Percentiles rank a stretch among this genome's conserved stretches.
Conservation (phyloP, 2,888 invertebrate genomes). For the Ennomos quercinarius region DNA sequence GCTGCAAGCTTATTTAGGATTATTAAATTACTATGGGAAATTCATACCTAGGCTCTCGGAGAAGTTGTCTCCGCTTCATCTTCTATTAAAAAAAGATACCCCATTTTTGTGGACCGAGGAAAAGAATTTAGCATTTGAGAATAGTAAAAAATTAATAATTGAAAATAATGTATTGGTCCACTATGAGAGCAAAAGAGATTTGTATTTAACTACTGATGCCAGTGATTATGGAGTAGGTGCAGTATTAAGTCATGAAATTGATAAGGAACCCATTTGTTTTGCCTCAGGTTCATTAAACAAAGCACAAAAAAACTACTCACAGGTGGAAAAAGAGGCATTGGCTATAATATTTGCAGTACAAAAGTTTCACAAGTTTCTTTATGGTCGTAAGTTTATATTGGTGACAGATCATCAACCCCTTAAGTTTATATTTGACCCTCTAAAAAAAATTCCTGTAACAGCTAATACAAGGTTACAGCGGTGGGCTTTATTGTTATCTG, state of each 20-base stretch:
- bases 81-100: background rate
- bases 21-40: constrained; percentile 1
- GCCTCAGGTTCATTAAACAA: constrained; percentile 16
- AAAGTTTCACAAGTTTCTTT: constrained; percentile 30
- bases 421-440: constrained; percentile 25
- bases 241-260: constrained; percentile 27
- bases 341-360: constrained; percentile 32
- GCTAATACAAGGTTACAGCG: constrained; percentile 12
- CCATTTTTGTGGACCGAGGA: background rate
- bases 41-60: background rate
- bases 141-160: background rate
- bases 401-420: constrained; percentile 30
- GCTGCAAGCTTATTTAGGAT: constrained; percentile 13
- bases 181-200: background rate
- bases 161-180: background rate
- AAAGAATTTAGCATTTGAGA: background rate
- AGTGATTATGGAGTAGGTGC: constrained; percentile 29
- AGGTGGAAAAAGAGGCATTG: constrained; percentile 30
- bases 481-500: constrained; percentile 14
- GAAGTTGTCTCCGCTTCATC: background rate
- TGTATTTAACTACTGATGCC: constrained; percentile 18
- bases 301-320: constrained; percentile 29
- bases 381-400: constrained; percentile 27
- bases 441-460: constrained; percentile 24
- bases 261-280: constrained; percentile 15